Base-by-base conservation (phyloP, 1,140 invertebrate species). In the Helicoverpa zea region DNA sequence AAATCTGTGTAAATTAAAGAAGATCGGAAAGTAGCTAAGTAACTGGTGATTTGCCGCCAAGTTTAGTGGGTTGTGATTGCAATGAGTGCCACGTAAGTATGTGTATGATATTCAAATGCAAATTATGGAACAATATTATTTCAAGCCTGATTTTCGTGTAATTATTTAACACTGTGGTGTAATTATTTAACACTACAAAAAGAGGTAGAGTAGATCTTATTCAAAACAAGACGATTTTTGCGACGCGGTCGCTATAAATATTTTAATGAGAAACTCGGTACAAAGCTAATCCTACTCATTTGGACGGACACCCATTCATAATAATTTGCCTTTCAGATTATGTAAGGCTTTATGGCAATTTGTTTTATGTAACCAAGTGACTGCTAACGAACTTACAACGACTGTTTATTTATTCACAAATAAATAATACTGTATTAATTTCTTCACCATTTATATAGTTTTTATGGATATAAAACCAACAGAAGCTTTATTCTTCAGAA, bases 211-310 rank as follows among this genome's bases (percentile, higher is more conserved):
- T 1, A 43, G n/a, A 35, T 61, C 47, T 66, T 29, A 52, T 16
- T 35, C 43, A 54, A 54, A 73, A 59, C 52, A 47, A 81, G 73
- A 79, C 61, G 23, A 79, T 77, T 72, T 82, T 81, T 54, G 29
- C 54, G 29, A 49, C 51, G 72, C 63, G 70, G 70, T 76, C 73
- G 84, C 85, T 83, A 86, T 88, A 87, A 90, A 89, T 89, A 90
- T 88, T 89, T 90, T 83, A 88, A 88, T 84, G 75, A 83, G 82
- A 83, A 59, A 79, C 75, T 74, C 82, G 80, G 58, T 88, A 82
- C 83, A 81, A 85, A 88, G 87, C 75, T 88, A 88, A 89, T 88
- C 87, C 83, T 54, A 79, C 81, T 87, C 84, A 85, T 88, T 86
- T 89, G 77, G 79, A 86, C 81, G 83, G 81, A 86, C 86, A 81